Percentiles rank a stretch among this genome's conserved stretches.
These are phyloP conservation scores for Coccyzus lansbergi DNA, from an alignment of 2,797 vertebrate species.

Conservation along the genomic window DNA sequence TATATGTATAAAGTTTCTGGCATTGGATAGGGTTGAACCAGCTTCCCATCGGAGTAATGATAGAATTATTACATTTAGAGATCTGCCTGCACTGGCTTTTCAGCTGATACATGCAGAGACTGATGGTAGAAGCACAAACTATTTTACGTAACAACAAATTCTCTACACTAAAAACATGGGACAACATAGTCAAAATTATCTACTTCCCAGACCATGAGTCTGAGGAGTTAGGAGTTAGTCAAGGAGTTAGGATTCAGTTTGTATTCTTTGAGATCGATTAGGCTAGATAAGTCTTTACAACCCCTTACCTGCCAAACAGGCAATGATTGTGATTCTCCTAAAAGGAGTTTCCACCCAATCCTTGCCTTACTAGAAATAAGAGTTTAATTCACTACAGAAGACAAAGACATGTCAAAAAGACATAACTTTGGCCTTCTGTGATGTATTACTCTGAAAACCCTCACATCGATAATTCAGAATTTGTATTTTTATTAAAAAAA, in stretches of 20 bases:
- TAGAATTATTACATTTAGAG: background rate
- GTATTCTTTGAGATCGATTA: background rate
- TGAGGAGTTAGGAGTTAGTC: background rate
- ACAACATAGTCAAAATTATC: background rate
- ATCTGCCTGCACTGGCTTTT: background rate
- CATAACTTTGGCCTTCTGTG: background rate
- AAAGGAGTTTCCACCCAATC: background rate
- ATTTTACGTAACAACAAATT: background rate
- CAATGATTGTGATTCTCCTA: background rate
- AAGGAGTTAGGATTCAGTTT: background rate
- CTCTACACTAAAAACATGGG: background rate
- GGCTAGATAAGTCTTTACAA: background rate
- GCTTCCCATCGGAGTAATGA: background rate
- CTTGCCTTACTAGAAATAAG: background rate
- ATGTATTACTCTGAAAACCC: background rate
- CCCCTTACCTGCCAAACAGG: background rate
- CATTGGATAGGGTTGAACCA: background rate
- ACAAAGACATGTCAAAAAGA: background rate
- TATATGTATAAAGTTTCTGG: background rate
- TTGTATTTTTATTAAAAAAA: background rate
- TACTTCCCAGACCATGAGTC: background rate
- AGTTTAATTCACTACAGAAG: background rate
- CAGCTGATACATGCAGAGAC: background rate
- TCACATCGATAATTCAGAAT: background rate
- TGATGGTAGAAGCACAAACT: background rate